phyloP scores from a whole-genome alignment of 2,797 vertebrate species.

The Paguma larvata region DNA sequence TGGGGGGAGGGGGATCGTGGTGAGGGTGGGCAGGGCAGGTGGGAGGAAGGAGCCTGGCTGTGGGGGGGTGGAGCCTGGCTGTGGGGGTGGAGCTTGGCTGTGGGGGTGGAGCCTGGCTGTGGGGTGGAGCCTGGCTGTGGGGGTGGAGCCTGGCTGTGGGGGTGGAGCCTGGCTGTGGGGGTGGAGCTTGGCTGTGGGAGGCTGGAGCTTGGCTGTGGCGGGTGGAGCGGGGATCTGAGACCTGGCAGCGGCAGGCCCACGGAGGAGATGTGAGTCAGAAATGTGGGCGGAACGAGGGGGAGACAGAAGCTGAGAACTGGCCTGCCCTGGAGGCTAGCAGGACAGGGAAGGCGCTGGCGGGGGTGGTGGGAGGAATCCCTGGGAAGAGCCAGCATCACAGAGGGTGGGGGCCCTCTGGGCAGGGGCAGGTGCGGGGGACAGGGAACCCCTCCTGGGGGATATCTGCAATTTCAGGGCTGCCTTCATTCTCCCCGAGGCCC shows the following conservation, averaged over 20 bases:
- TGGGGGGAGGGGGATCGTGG: fast-evolving
- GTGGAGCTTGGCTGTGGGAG: not conserved
- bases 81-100: too few relatives aligned
- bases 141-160: too few relatives aligned
- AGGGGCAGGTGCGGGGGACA: not conserved
- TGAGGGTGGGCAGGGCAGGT: fast-evolving
- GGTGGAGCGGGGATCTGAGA: not conserved
- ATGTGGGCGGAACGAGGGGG: not conserved
- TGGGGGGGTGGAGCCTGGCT: too few relatives aligned
- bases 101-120: too few relatives aligned
- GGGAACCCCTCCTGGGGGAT: not conserved
- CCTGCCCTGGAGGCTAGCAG: not conserved
- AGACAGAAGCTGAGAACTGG: not conserved
- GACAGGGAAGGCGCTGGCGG: not conserved
- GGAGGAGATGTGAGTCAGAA: not conserved
- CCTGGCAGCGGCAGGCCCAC: not conserved
- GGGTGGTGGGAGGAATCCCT: not conserved
- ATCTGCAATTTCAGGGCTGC: not conserved
- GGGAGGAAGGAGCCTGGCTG: not conserved
- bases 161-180: too few relatives aligned
- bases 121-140: too few relatives aligned
- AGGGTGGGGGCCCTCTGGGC: not conserved
- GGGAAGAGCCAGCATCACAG: not conserved
- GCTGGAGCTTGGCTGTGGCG: not conserved
- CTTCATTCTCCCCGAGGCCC: not conserved